phyloP scores from a whole-genome alignment of 2,888 invertebrate species.

The Troides helena region DNA sequence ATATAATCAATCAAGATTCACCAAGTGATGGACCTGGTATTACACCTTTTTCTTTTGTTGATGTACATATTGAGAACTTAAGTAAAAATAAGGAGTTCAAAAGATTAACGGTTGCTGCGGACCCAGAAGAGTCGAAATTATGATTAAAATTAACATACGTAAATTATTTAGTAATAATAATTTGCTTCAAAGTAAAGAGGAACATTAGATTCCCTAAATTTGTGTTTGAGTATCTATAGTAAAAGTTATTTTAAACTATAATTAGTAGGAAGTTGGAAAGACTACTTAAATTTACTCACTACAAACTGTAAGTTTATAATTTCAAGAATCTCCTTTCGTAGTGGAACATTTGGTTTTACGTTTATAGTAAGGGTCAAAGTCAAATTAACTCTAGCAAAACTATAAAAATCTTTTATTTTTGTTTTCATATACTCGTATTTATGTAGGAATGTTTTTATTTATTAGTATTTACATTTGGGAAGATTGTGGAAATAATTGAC shows the following conservation, averaged over 20 bases:
- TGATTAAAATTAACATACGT: conserved; percentile 38
- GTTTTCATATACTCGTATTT: background rate
- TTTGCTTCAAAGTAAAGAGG: background rate
- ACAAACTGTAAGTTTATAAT: conserved; percentile 13
- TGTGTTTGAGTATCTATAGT: background rate
- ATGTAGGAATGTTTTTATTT: background rate
- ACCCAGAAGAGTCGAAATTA: conserved; percentile 66
- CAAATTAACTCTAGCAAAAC: background rate
- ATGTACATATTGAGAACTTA: conserved; percentile 56
- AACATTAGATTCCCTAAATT: background rate
- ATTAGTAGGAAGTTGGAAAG: conserved; percentile 2
- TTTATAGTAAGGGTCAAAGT: background rate
- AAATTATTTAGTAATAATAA: background rate
- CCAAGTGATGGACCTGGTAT: conserved; percentile 53
- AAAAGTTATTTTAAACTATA: background rate
- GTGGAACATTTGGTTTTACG: background rate
- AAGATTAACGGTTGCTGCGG: conserved; percentile 46
- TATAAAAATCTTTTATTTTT: conserved; percentile 9
- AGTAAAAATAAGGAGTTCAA: conserved; percentile 40
- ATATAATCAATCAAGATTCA: conserved; percentile 59
- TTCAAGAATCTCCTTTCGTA: conserved; percentile 27
- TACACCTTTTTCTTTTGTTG: conserved; percentile 63
- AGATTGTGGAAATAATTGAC: background rate
- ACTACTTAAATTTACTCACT: conserved; percentile 7
- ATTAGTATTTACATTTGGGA: background rate